Conservation (phyloP, 2,797 vertebrate genomes). For the Notoglanidium macrostoma region DNA sequence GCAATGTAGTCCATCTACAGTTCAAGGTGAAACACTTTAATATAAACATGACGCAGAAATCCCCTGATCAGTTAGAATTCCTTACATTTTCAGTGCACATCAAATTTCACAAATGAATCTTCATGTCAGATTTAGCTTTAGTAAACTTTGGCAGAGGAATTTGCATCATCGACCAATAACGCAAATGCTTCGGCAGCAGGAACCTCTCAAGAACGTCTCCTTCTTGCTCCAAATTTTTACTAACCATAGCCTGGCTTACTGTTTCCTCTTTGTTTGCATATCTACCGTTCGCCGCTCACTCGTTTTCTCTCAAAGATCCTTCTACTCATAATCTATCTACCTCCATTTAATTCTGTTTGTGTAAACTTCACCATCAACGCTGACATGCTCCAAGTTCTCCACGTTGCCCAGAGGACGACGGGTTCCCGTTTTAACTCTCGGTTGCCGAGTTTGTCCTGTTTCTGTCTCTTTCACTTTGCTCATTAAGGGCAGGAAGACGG, state of each 20-base stretch:
- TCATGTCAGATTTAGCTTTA: background rate
- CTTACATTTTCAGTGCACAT: no score
- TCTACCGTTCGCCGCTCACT: background rate
- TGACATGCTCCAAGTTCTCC: background rate
- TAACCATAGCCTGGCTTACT: background rate
- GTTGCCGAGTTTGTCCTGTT: slow-evolving; percentile 28
- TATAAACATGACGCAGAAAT: background rate
- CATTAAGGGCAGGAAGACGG: slow-evolving; percentile 25
- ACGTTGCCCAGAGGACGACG: slow-evolving; percentile 9
- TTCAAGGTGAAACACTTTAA: background rate
- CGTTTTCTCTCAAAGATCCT: background rate
- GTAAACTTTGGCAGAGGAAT: background rate
- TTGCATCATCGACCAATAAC: background rate
- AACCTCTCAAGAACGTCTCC: background rate
- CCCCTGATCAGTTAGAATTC: no score
- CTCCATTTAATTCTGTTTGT: background rate
- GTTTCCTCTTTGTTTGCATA: background rate
- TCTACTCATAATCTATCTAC: background rate
- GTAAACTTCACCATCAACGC: background rate
- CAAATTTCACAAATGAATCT: background rate
- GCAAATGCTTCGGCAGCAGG: background rate
- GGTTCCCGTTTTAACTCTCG: slow-evolving; percentile 11
- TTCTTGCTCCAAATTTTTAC: background rate
- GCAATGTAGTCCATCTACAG: background rate
- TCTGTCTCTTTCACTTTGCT: slow-evolving; percentile 27